phyloP scores from a whole-genome alignment of 2,113 vertebrate genomes.

The Ptilonorhynchus violaceus region DNA sequence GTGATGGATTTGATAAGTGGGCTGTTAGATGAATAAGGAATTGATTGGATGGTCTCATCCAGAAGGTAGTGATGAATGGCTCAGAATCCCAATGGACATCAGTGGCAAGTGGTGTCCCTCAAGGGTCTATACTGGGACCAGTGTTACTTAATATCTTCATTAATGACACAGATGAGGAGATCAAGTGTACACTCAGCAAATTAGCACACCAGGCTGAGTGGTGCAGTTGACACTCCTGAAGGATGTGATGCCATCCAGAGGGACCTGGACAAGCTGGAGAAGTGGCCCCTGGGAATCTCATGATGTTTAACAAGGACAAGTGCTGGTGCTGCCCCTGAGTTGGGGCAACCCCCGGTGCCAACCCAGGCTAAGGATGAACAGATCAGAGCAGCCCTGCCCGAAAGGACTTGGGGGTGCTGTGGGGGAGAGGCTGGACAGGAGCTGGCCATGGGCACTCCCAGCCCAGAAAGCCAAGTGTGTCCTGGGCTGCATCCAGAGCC shows the following conservation, averaged over 20 bases:
- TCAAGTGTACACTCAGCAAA: neutral
- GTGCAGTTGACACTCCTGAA: neutral
- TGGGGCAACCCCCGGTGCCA: neutral
- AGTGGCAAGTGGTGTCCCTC: neutral
- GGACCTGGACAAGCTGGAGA: fast-evolving
- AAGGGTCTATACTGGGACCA: fast-evolving
- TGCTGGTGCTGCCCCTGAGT: neutral
- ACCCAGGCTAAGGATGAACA: neutral
- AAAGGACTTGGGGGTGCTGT: neutral
- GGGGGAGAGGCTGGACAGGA: neutral
- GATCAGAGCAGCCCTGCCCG: neutral
- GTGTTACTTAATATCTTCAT: neutral
- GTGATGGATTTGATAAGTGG: neutral
- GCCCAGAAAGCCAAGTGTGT: neutral
- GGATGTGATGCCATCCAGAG: neutral
- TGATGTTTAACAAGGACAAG: neutral
- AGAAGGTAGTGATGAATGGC: neutral
- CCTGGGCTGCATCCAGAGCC: neutral
- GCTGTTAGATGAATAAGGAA: neutral
- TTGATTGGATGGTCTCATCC: neutral
- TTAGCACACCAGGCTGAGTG: no score
- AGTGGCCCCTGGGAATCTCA: no score
- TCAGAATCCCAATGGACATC: neutral
- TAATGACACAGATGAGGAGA: fast-evolving
- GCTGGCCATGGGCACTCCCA: neutral